These are phyloP conservation scores for Onychomys torridus DNA, from an alignment of 2,797 vertebrate genomes.

Conservation along the genomic window DNA sequence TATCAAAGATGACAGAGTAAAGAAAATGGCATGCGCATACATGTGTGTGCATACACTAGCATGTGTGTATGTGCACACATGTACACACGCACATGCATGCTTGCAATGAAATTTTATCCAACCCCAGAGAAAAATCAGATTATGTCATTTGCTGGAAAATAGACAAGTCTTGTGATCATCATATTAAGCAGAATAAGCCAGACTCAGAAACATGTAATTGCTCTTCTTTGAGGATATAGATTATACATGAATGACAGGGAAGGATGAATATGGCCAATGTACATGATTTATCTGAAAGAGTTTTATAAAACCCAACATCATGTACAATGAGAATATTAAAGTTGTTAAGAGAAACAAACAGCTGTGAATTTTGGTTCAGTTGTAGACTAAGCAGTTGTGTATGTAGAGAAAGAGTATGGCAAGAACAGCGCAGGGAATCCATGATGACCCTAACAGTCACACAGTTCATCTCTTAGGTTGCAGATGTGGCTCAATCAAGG, in stretches of 20 bases:
- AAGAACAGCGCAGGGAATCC: neutral
- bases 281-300: neutral
- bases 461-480: neutral
- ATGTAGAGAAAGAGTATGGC: neutral
- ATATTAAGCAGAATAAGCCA: neutral
- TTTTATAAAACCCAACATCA: neutral
- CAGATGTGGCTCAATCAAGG: neutral
- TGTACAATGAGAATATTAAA: neutral
- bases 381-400: neutral
- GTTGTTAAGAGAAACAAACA: neutral
- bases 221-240: neutral
- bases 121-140: neutral
- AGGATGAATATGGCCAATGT: neutral
- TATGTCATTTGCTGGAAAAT: neutral
- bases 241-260: neutral
- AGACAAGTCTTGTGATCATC: neutral
- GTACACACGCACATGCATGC: neutral
- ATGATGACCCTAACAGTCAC: neutral
- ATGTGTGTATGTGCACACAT: fast-evolving
- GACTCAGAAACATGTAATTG: neutral
- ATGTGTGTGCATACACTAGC: neutral
- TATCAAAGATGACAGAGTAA: neutral
- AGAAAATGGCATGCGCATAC: neutral
- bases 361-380: neutral
- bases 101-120: neutral